Conservation (phyloP, 2,113 vertebrate species). For the Vimba vimba region DNA sequence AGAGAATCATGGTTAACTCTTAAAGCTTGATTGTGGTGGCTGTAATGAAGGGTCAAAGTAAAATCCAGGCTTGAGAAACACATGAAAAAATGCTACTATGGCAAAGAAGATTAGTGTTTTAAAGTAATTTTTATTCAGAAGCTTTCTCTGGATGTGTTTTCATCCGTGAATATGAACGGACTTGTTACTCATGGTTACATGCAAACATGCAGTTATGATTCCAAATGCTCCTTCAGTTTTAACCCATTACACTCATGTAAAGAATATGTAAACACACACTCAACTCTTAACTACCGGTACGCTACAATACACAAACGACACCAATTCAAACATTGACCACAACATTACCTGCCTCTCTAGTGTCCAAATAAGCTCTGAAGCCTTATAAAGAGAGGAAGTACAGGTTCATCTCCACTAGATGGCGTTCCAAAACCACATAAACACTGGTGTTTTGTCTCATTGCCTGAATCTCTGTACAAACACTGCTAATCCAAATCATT, state of each 20-base stretch:
- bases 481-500: background rate
- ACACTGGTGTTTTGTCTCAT: background rate
- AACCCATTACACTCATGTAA: background rate
- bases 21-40: constrained; percentile 5
- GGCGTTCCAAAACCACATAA: background rate
- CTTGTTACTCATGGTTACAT: constrained; percentile 57
- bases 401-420: constrained; percentile 30
- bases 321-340: background rate
- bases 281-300: constrained; percentile 17
- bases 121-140: constrained; percentile 55
- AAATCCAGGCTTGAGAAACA: constrained; percentile 22
- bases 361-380: background rate
- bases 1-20: constrained; percentile 5
- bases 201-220: constrained; percentile 42
- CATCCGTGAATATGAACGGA: constrained; percentile 57
- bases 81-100: background rate
- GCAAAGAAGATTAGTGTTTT: constrained; percentile 50
- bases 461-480: background rate
- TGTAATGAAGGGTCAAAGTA: background rate
- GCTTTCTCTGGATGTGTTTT: constrained; percentile 59
- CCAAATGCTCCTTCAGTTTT: constrained; percentile 18
- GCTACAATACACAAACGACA: constrained; percentile 23
- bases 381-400: constrained; percentile 1
- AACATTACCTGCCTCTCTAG: constrained; percentile 8
- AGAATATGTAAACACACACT: background rate